phyloP scores from a whole-genome alignment of 2,113 vertebrate genomes.

The Scortum barcoo region DNA sequence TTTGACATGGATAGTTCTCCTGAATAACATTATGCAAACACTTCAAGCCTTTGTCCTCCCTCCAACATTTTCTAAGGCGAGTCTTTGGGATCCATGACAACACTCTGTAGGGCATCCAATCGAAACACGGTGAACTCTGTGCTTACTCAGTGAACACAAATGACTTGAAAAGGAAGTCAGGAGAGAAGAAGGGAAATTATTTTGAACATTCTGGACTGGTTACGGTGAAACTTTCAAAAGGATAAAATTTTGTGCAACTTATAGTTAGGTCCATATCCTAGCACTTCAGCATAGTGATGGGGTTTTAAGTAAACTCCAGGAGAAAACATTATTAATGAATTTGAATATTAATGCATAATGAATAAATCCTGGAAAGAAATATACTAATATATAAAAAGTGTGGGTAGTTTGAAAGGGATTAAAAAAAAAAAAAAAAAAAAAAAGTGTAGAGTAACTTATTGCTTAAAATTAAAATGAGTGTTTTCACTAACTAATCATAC shows the following conservation, averaged over 20 bases:
- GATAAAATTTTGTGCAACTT: not conserved
- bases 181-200: not conserved
- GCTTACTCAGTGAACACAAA: conserved; percentile 68
- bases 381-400: conserved; percentile 6
- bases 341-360: no score
- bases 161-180: conserved; percentile 12
- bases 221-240: conserved; percentile 7
- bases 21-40: conserved; percentile 67
- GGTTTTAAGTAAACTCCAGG: conserved; percentile 34
- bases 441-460: conserved; percentile 9
- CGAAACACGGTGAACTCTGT: conserved; percentile 58
- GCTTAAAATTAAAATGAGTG: conserved; percentile 16
- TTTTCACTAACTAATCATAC: conserved; percentile 29
- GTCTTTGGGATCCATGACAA: conserved; percentile 80
- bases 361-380: not conserved
- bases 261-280: not conserved
- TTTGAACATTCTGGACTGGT: conserved; percentile 8
- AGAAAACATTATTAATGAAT: not conserved
- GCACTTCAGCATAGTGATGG: not conserved
- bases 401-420: not conserved
- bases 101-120: conserved; percentile 61
- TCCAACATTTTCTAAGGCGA: conserved; percentile 69
- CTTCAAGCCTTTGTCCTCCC: conserved; percentile 68
- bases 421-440: no score
- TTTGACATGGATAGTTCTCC: conserved; percentile 60